Base-by-base conservation (phyloP, 2,113 vertebrate species). In the Mungos mungo region DNA sequence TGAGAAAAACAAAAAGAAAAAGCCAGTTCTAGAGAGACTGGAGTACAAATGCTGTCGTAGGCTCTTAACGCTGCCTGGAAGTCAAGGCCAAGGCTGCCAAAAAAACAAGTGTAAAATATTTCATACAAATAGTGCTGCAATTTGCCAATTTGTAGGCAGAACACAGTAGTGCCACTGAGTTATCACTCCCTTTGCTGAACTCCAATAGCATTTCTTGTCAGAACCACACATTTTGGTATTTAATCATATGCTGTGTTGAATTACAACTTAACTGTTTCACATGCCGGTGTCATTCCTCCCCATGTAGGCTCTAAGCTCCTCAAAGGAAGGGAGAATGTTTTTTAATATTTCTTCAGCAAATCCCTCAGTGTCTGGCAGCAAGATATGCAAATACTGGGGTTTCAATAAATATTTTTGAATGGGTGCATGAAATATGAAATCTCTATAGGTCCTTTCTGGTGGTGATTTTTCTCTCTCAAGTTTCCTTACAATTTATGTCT, bases 31-130 rank as follows among this genome's bases (percentile, higher is more conserved):
- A 90, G 38, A 82, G 92, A 90, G 66, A 93, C 29, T 35, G 16
- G 47, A 96, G 76, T 50, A 88, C 95, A 97, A 91, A 97, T 82
- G 95, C 95, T 98, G 96, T 92, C 31, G 47, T 81, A 95, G 93
- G 90, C 90, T 97, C 94, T 93, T 96, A 97, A 96, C 96, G 90
- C 84, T 97, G 96, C 63, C 95, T 97, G 88, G 84, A 90, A 98
- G 97, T 98, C 97, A 98, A 97, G 97, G 97, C 94, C 96, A 65
- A 97, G 97, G 95, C 96, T 97, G 96, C 98, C 97, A 97, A 98
- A 97, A 97, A 96, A 92, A 81, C 96, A 98, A 98, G 98, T 97
- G 97, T 96, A 97, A 97, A 93, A 94, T 96, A 96, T 97, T 97
- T 97, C 95, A 98, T 95, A 97, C 96, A 98, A 97, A 98, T 85